Evolutionary conservation across 2,113 vertebrate species (phyloP), one percentile per base, ranked within the genome.

Genomic region (Mirounga angustirostris): DNA sequence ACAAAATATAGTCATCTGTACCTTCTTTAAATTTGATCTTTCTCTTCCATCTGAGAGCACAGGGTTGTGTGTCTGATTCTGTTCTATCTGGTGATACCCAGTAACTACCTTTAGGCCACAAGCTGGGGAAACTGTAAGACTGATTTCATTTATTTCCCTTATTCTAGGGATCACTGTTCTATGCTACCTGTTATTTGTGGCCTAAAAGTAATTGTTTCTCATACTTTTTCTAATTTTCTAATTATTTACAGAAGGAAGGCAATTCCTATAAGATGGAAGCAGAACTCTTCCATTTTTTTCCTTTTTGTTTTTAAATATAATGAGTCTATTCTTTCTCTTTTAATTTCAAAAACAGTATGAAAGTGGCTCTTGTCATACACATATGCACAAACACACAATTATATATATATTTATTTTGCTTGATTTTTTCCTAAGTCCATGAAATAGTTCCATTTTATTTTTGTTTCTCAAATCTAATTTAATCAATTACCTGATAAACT

Each of bases 291-390:
- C 26, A 61, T 43, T 76, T 15, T 76, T 28, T 18, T 58, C 12
- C 74, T 7, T 56, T 82, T 83, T 63, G 26, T 28, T 22, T 63
- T 43, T 54, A 54, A 65, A 30, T 69, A 19, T 14, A 24, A 24
- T 61, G 21, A 36, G 8, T 78, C 73, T 78, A 59, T 79, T 76
- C 21, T 78, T 40, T 84, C 7, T 43, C 18, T 67, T 67, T 40
- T 36, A 74, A 4, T 61, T 61, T 86, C 80, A 33, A 43, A 80
- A 88, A 63, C 36, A 87, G 54, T 52, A 11, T 59, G 24, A 26
- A 2, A 40, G 1, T 61, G 40, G 2, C 16, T 69, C 3, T 63
- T 83, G 1, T 4, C 10, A 19, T 28, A 50, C 0, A 26, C 16
- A 33, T 8, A 33, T 13, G 61, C 4, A 54, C 33, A 21, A 7